Evolutionary conservation across 2,113 vertebrate genomes (phyloP), one percentile per base, ranked within the genome.

Genomic region (Pavo muticus): DNA sequence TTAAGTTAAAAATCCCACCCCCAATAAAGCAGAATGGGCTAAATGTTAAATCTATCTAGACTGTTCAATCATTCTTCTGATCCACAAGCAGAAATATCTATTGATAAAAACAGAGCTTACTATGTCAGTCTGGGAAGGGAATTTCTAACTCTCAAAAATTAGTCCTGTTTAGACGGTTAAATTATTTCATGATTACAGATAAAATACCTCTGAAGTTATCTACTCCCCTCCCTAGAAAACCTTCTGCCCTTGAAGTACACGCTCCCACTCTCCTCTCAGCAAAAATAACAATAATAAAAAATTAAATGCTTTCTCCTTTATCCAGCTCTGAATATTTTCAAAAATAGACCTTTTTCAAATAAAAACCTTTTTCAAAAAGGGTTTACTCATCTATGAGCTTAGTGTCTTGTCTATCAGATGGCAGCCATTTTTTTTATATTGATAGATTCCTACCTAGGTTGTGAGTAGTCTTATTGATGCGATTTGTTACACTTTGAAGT

Each of bases 381-480:
- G 60, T 4, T 3, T 17, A 35, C 2, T 11, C 63, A 88, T 93
- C 84, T 67, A 50, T 93, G 76, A 92, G 45, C 40, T 1, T 6
- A 87, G 45, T 10, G 20, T 12, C 69, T 50, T 67, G 40, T 57
- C 65, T 75, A 21, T 93, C 87, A 69, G 59, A 50, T 76, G 91
- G 67, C 95, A 91, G 67, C 27, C 67, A 68, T 85, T 96, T 85
- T 65, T 76, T 90, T 54, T 86, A 71, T 44, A 40, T 54, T 94
- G 94, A 97, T 87, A 56, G 90, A 93, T 91, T 39, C 90, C 59
- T 88, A 44, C 64, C 17, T 52, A 40, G 35, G 15, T 76, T 83
- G 64, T 29, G 77, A 96, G 79, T 44, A 83, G 71, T 85, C 50
- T 93, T 87, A 90, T 83, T 87, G 94, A 90, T 96, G 95, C 59